Conservation (phyloP, 2,113 vertebrate species). For the Varanus komodoensis region DNA sequence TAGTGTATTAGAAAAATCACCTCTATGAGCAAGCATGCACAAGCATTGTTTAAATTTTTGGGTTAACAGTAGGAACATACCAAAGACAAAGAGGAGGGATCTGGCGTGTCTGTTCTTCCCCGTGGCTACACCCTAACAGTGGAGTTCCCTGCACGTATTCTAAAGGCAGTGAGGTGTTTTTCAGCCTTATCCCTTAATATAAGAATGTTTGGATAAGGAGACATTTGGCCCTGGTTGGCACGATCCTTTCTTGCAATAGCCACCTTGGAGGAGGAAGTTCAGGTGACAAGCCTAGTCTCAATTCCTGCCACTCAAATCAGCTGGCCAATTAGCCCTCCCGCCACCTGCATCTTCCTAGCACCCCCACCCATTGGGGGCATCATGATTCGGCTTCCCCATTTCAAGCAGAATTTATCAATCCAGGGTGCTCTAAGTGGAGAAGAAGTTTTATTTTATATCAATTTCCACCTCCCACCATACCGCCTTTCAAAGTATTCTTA, state of each 20-base stretch:
- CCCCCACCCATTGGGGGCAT: too few relatives aligned
- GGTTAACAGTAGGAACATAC: constrained; percentile 6
- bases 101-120: neutral
- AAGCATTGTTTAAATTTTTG: constrained; percentile 38
- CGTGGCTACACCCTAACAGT: neutral
- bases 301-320: neutral
- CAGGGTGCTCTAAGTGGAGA: too few relatives aligned
- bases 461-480: too few relatives aligned
- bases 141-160: neutral
- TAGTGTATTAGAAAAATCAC: constrained; percentile 37
- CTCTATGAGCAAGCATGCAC: neutral
- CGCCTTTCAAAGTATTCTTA: too few relatives aligned
- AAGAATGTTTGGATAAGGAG: neutral
- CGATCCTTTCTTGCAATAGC: neutral
- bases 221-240: neutral
- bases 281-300: neutral
- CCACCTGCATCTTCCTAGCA: neutral
- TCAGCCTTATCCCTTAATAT: neutral
- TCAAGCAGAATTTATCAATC: too few relatives aligned
- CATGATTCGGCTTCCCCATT: too few relatives aligned
- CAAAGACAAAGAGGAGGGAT: neutral
- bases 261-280: neutral
- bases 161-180: neutral
- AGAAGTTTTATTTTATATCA: too few relatives aligned
- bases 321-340: neutral